phyloP scores from a whole-genome alignment of 64 coral and sea anemone genomes.

The Hydrozoanthus tunicans region DNA sequence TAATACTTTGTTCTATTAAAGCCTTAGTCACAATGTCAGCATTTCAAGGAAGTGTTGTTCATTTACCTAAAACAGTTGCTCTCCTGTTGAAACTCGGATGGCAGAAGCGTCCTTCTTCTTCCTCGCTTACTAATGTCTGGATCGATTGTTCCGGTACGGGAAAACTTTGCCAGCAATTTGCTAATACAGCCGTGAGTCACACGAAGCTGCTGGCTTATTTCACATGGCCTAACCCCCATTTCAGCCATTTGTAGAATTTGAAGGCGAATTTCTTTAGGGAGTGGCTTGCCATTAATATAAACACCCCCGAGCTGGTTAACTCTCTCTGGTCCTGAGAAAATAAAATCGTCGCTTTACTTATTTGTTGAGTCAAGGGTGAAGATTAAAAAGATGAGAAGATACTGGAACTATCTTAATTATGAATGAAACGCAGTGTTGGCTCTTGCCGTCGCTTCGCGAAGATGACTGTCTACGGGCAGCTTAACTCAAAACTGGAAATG shows the following conservation, averaged over 20 bases:
- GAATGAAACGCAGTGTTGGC: too few species aligned
- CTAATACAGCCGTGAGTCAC: constrained; percentile 4
- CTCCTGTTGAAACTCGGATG: neutral
- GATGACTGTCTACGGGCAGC: too few species aligned
- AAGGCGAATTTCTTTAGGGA: neutral
- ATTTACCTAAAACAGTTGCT: neutral
- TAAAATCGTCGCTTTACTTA: neutral
- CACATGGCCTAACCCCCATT: constrained; percentile 4
- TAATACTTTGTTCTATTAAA: too few species aligned
- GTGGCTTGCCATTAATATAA: constrained; percentile 7
- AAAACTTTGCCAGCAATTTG: constrained; percentile 6
- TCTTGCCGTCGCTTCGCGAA: too few species aligned
- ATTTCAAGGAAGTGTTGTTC: neutral
- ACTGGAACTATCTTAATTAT: too few species aligned
- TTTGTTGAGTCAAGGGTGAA: neutral
- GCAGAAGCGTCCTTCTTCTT: neutral
- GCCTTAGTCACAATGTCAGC: too few species aligned
- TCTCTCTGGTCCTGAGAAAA: neutral
- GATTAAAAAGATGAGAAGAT: too few species aligned
- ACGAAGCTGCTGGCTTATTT: constrained; percentile 4
- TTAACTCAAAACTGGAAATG: too few species aligned
- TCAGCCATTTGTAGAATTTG: constrained; percentile 8
- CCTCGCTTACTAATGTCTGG: neutral
- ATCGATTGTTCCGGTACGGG: neutral
- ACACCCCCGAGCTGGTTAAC: constrained; percentile 6